A percentile compares a stretch with the other conserved stretches of the same genome.
Conservation (phyloP, 2,888 invertebrate genomes). For the Sylvicola fuscatus region DNA sequence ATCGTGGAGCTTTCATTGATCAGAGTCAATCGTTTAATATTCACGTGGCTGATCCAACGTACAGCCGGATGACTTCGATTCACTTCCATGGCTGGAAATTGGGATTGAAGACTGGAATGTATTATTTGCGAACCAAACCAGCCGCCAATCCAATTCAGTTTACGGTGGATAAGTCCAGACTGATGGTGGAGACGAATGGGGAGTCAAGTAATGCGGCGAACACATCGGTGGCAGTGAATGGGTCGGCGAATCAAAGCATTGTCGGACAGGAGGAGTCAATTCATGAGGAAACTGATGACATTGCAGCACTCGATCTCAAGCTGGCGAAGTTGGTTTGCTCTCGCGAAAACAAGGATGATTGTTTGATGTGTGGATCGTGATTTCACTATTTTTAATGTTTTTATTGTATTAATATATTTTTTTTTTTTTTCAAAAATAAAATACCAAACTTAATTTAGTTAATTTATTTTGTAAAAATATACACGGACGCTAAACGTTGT, state of each 20-base stretch:
- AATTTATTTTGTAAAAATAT: no score
- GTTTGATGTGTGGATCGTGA: slow-evolving; percentile 70
- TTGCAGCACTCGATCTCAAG: slow-evolving; percentile 25
- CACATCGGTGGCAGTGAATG: slow-evolving; percentile 15
- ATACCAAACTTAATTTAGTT: no score
- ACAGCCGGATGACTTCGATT: slow-evolving; percentile 88
- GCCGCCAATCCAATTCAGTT: slow-evolving; percentile 95
- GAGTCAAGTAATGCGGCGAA: slow-evolving; percentile 12
- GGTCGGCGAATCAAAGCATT: neutral
- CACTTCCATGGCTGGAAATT: slow-evolving; percentile 96
- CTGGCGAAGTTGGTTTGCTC: slow-evolving; percentile 71
- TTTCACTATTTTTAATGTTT: no score
- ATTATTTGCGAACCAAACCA: slow-evolving; percentile 90
- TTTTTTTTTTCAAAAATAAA: no score
- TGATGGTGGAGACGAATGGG: slow-evolving; percentile 13
- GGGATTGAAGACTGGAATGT: slow-evolving; percentile 98
- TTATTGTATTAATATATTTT: no score
- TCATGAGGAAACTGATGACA: slow-evolving; percentile 15
- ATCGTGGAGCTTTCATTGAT: slow-evolving; percentile 94
- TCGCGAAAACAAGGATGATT: slow-evolving; percentile 68
- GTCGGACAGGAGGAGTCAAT: slow-evolving; percentile 17
- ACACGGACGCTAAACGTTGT: no score
- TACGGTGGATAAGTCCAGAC: slow-evolving; percentile 75
- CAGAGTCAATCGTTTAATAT: slow-evolving; percentile 97
- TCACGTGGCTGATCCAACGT: slow-evolving; percentile 87